Base-by-base conservation (phyloP, 2,888 invertebrate species). In the Catocala nupta region DNA sequence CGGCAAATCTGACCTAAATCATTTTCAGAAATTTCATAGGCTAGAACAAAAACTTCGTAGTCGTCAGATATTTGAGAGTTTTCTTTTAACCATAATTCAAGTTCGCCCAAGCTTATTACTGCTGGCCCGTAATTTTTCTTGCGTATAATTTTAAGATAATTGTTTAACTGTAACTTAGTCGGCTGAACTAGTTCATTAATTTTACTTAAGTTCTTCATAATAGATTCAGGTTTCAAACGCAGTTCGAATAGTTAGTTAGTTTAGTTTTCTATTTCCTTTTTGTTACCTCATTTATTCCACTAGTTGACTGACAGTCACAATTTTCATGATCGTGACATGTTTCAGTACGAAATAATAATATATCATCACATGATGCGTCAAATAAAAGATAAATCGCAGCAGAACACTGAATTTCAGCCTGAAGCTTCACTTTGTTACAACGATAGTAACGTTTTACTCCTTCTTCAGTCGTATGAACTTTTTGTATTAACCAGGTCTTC, bases 391-490 rank as follows among this genome's bases (percentile, higher is more conserved):
- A 45, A 45, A 45, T 45, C 4, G 12, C 12, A 5, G 44, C 44
- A 5, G 44, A n/a, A 12, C 44, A 45, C 12, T 43, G 10, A 45
- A 12, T n/a, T n/a, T n/a, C n/a, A 7, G 36, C 36, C 36, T 36
- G 44, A 45, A 12, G 5, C 5, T 45, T 45, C 2, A 45, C 44
- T 45, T 45, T 45, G 45, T 57, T 59, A 64, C 55, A 57, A 45
- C 47, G 7, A 55, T 55, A 63, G 59, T n/a, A 36, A 36, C 36
- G 5, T 36, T 36, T 36, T 36, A 7, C 7, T 36, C 63, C 63
- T 49, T 62, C 70, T 59, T 49, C n/a, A 5, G 36, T 36, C 36
- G 36, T 36, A 7, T 7, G 36, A 36, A 36, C 5, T 7, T 36
- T 36, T 36, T n/a, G n/a, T n/a, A n/a, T n/a, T n/a, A n/a, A n/a